Conservation (phyloP, 2,888 invertebrate species). For the Punctoribates punctum region DNA sequence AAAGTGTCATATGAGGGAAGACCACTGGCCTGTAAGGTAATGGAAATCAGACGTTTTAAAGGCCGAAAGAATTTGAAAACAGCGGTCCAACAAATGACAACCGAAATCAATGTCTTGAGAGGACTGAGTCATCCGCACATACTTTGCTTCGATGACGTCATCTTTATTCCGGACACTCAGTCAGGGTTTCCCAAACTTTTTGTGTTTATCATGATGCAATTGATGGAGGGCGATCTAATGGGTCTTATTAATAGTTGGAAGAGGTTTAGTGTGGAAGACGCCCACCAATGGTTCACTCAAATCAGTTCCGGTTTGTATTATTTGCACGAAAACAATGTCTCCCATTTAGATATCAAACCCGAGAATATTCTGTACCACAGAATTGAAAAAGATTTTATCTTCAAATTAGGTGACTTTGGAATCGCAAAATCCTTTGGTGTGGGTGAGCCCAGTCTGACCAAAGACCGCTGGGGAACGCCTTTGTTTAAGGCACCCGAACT, state of each 20-base stretch:
- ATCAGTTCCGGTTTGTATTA: background rate
- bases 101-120: background rate
- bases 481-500: background rate
- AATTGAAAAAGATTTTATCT: background rate
- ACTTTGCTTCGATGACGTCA: background rate
- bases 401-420: background rate
- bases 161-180: background rate
- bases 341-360: background rate
- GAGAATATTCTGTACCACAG: background rate
- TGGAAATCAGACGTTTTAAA: background rate
- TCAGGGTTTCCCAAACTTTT: background rate
- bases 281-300: background rate
- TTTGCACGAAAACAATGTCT: background rate
- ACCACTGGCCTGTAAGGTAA: background rate
- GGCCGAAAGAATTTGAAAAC: background rate
- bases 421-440: background rate
- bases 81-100: background rate
- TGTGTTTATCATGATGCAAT: background rate
- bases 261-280: background rate
- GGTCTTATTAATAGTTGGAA: background rate
- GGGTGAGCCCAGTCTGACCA: background rate
- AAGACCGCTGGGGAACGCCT: background rate
- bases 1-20: background rate
- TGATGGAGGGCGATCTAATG: background rate
- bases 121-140: background rate